Evolutionary conservation across 1,140 invertebrate genomes (phyloP).

Genomic region (Myzus persicae): DNA sequence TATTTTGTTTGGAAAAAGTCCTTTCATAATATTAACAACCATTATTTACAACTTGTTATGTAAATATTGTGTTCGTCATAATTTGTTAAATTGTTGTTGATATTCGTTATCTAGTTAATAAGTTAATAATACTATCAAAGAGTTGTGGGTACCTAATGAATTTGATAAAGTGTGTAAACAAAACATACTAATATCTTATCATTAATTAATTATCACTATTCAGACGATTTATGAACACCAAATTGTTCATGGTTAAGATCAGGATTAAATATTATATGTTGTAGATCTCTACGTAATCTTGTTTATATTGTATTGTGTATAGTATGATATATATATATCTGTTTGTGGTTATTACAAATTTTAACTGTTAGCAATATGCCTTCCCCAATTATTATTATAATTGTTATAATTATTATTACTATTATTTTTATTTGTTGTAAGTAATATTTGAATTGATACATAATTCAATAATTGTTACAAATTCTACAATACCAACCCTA

Average conservation of each 20-base stretch:
- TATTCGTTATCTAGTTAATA: too few species aligned
- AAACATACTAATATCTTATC: background rate
- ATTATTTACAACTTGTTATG: background rate
- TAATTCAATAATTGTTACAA: background rate
- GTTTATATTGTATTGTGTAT: background rate
- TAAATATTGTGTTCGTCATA: background rate
- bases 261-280: background rate
- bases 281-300: background rate
- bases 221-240: background rate
- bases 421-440: conserved; percentile 30
- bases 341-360: background rate
- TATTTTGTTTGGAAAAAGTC: background rate
- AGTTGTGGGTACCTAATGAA: background rate
- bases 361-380: conserved; percentile 15
- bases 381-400: conserved; percentile 29
- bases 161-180: background rate
- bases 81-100: background rate
- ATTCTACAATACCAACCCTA: background rate
- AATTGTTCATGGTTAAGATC: background rate
- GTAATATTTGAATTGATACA: background rate
- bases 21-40: too few species aligned
- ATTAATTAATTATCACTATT: background rate
- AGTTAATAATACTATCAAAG: background rate
- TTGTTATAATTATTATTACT: conserved; percentile 26
- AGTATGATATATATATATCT: background rate